A percentile compares a stretch with the other conserved stretches of the same genome.
These are phyloP conservation scores for Synchiropus splendidus DNA, from an alignment of 2,113 vertebrate species.

Conservation along the genomic window DNA sequence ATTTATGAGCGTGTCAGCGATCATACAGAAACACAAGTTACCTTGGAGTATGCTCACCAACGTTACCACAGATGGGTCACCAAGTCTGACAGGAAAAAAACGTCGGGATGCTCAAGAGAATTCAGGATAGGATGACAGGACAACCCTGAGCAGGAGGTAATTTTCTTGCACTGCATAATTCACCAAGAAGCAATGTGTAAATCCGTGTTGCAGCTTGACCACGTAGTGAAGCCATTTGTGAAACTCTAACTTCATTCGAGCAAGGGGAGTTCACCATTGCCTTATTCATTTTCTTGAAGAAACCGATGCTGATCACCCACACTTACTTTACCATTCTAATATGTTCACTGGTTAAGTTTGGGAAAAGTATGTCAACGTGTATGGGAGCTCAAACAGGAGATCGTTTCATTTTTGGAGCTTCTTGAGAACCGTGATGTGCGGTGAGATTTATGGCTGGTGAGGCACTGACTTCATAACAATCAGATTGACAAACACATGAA, in stretches of 20 bases:
- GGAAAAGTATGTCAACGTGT: constrained; percentile 4
- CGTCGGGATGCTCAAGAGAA: constrained; percentile 18
- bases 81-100: constrained; percentile 5
- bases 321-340: constrained; percentile 3
- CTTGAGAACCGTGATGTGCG: neutral
- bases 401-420: constrained; percentile 1
- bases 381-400: constrained; percentile 17
- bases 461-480: no score
- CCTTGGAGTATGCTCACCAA: constrained; percentile 23
- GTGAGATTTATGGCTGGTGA: no score
- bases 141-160: constrained; percentile 17
- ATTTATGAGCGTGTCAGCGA: constrained; percentile 9
- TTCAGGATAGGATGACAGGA: constrained; percentile 26
- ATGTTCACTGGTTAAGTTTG: constrained; percentile 11
- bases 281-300: constrained; percentile 5
- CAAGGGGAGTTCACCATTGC: constrained; percentile 3
- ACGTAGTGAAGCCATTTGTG: constrained; percentile 4
- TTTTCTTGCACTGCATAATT: constrained; percentile 13
- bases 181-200: constrained; percentile 17
- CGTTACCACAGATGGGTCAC: constrained; percentile 29
- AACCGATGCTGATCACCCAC: constrained; percentile 6
- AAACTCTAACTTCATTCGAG: constrained; percentile 5
- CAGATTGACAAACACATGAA: no score
- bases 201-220: constrained; percentile 5
- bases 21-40: constrained; percentile 12